Conservation (phyloP, 2,797 vertebrate species). For the Harpagifer antarcticus region DNA sequence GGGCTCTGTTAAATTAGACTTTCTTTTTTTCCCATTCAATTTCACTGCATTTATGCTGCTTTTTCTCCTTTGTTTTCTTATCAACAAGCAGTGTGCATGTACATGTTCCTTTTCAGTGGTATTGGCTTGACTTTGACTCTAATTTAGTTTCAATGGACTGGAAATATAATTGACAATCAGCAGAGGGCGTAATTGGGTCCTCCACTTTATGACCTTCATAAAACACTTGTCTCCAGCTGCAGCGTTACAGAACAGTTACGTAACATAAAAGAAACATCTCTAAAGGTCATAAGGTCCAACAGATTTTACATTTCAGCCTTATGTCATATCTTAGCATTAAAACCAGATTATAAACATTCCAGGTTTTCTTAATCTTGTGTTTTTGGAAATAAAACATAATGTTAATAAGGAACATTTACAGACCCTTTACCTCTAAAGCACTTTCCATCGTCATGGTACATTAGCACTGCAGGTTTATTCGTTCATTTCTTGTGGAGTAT, state of each 20-base stretch:
- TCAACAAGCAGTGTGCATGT: conserved; percentile 34
- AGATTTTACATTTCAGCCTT: conserved; percentile 17
- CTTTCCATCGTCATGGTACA: conserved; percentile 6
- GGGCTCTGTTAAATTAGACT: not conserved
- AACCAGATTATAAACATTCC: not conserved
- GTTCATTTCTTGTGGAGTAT: not conserved
- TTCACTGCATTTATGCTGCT: not conserved
- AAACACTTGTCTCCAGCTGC: conserved; percentile 63
- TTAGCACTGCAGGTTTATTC: conserved; percentile 16
- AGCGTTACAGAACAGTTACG: conserved; percentile 48
- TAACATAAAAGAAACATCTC: conserved; percentile 47
- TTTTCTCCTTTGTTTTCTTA: not conserved
- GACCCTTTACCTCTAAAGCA: not conserved
- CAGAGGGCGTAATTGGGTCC: conserved; percentile 68
- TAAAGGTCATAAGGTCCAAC: conserved; percentile 5
- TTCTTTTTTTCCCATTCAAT: not conserved
- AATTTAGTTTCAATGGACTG: conserved; percentile 38
- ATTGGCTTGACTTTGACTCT: conserved; percentile 72
- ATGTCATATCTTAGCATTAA: not conserved
- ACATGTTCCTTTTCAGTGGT: conserved; percentile 47
- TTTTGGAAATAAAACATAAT: not conserved
- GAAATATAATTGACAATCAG: conserved; percentile 74
- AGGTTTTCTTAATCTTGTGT: not conserved
- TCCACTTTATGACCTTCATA: conserved; percentile 77
- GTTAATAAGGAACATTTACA: not conserved